Evolutionary conservation across 2,888 invertebrate genomes (phyloP).

Genomic region (Epirrita christyi): DNA sequence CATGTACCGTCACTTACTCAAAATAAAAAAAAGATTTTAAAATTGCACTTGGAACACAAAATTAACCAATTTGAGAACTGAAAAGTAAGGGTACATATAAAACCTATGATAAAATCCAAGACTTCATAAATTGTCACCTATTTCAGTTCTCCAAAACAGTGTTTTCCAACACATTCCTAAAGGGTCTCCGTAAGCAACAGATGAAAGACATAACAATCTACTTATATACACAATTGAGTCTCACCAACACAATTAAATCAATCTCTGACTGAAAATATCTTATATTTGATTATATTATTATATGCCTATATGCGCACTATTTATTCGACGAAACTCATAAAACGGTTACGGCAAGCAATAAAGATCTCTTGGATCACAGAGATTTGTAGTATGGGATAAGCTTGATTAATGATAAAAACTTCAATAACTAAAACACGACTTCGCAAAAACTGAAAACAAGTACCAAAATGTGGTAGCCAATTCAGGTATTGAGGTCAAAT

Average conservation of each 20-base stretch:
- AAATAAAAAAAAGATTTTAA: too few species aligned
- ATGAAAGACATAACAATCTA: slow-evolving; percentile 14
- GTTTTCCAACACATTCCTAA: slow-evolving; percentile 17
- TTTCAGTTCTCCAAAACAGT: neutral
- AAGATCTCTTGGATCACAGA: slow-evolving; percentile 21
- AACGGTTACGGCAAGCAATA: slow-evolving; percentile 30
- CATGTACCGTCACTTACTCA: too few species aligned
- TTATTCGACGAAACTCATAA: slow-evolving; percentile 24
- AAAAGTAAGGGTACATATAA: too few species aligned
- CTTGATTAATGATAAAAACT: neutral
- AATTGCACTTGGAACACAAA: too few species aligned
- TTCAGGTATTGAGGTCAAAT: too few species aligned
- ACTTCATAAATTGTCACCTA: neutral
- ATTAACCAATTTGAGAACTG: too few species aligned
- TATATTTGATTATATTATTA: too few species aligned
- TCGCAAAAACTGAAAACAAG: too few species aligned
- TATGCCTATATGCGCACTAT: slow-evolving; percentile 25
- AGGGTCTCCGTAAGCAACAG: slow-evolving; percentile 14
- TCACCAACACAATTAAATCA: slow-evolving; percentile 29
- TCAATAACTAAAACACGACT: too few species aligned
- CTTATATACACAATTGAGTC: slow-evolving; percentile 12
- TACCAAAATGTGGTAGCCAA: too few species aligned
- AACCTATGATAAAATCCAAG: too few species aligned
- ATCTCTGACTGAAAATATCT: slow-evolving; percentile 29
- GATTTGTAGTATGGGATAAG: slow-evolving; percentile 8